Conservation (phyloP, 2,888 invertebrate genomes). For the Metallyticus violacea region DNA sequence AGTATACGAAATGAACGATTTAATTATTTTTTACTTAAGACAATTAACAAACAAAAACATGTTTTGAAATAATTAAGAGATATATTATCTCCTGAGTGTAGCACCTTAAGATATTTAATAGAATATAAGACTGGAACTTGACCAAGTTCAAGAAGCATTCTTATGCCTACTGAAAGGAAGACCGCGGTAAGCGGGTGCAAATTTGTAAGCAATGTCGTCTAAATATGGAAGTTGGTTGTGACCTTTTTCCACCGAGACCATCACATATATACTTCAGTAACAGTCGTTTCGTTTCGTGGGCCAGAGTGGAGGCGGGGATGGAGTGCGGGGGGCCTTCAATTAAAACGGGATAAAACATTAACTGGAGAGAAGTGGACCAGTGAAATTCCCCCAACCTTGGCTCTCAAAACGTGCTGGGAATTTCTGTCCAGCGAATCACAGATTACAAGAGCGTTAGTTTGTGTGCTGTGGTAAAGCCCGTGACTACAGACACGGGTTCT, state of each 20-base stretch:
- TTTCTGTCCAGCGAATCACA: not conserved
- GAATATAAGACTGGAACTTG: not conserved
- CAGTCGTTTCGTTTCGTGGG: not conserved
- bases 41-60: not conserved
- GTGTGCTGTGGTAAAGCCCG: not conserved
- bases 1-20: not conserved
- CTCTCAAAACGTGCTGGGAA: not conserved
- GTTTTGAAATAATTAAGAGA: not conserved
- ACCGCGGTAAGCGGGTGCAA: not conserved
- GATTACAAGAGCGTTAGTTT: not conserved
- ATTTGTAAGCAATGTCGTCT: too few species aligned
- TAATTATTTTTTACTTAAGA: not conserved
- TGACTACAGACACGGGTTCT: not conserved
- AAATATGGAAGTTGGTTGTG: not conserved
- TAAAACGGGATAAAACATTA: constrained; percentile 9
- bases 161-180: not conserved
- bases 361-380: not conserved
- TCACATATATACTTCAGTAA: not conserved
- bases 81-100: not conserved
- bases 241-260: not conserved
- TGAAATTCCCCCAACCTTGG: not conserved
- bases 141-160: not conserved
- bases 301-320: not conserved
- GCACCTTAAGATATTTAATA: not conserved
- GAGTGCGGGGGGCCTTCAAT: not conserved